Conservation (phyloP, 53 echinoderm and acorn worm species). For the Luidia sarsii region DNA sequence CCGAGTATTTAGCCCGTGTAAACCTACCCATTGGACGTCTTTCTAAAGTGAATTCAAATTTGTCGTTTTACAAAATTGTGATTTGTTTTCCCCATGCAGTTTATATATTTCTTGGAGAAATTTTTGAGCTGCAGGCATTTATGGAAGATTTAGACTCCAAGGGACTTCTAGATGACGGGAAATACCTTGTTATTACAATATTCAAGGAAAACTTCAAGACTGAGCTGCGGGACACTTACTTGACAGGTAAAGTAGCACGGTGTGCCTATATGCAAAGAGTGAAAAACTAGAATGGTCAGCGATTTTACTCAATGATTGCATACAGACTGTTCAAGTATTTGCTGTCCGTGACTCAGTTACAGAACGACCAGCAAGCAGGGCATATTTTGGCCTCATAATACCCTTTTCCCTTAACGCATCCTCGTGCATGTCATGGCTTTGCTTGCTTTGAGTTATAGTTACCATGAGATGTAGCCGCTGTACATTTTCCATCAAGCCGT, state of each 20-base stretch:
- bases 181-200: constrained; percentile 67
- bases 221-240: background rate
- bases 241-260: constrained; percentile 20
- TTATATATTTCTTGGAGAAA: constrained; percentile 69
- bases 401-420: no score
- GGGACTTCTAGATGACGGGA: constrained; percentile 54
- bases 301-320: background rate
- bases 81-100: constrained; percentile 57
- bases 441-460: no score
- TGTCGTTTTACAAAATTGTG: no score
- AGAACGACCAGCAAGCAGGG: no score
- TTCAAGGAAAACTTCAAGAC: constrained; percentile 19
- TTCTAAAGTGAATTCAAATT: no score
- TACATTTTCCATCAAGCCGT: no score
- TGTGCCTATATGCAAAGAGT: background rate
- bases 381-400: no score
- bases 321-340: background rate
- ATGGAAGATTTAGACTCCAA: constrained; percentile 54
- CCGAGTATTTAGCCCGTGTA: no score
- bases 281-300: background rate
- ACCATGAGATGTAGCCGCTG: no score
- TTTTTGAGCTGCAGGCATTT: constrained; percentile 56
- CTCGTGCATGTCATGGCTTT: no score
- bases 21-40: no score
- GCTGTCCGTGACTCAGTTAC: no score